Evolutionary conservation across 2,113 vertebrate species (phyloP), one percentile per base, ranked within the genome.

Genomic region (Sinocyclocheilus anshuiensis): DNA sequence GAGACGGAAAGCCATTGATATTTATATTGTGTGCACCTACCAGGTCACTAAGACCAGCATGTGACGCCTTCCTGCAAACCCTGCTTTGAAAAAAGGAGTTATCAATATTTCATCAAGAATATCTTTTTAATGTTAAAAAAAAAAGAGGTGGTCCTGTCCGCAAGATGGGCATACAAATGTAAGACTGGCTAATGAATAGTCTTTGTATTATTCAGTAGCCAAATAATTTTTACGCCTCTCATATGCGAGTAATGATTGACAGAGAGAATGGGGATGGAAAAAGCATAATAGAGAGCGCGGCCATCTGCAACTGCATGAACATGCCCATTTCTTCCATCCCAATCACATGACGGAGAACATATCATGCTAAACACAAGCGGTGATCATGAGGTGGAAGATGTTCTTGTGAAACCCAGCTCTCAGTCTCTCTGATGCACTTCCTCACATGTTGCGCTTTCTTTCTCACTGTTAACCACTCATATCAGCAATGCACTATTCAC

Each of bases 51-150:
- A 74, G 22, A 59, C 57, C 81, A 88, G 88, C 83, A 59, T 84
- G 63, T 83, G 80, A 88, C 86, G 69, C 67, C 78, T 42, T 55
- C 84, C 63, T 82, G 24, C 42, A 53, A 82, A 65, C 59, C 42
- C 79, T 33, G 45, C 18, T 83, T 69, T 83, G 65, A 83, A 71
- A 84, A 61, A 72, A 36, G 20, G 39, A 42, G 36, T 7, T 59
- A 91, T 89, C 59, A 85, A 90, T 74, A 87, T 90, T 77, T 91
- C 85, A 92, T 88, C 84, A 89, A 88, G 89, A 65, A 74, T 77
- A 42, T 76, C 50, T 84, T 84, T 72, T 76, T 80, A 24, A 77
- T 26, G 75, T 33, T 16, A 65, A 74, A 74, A 69, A 74, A 69
- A 33, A 65, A 42, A 53, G 63, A 13, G 42, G 71, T 22, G 53